phyloP scores from a whole-genome alignment of 2,113 vertebrate genomes.

The Montifringilla adamsi region DNA sequence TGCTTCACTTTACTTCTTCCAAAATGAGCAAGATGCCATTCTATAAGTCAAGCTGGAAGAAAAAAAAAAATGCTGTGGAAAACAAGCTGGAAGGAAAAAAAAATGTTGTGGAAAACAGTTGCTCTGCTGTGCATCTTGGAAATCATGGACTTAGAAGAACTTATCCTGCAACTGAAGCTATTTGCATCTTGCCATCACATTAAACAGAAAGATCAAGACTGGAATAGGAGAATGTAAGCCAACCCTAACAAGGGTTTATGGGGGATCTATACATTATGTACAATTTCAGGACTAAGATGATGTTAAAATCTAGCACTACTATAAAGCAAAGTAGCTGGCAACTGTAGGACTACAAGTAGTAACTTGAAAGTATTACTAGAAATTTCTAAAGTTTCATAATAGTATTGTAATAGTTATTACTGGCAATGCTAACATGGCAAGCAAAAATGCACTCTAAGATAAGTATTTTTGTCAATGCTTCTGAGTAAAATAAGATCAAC shows the following conservation, averaged over 20 bases:
- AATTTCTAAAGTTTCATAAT: neutral
- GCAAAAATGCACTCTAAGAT: neutral
- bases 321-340: neutral
- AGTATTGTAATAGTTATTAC: neutral
- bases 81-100: too few species aligned
- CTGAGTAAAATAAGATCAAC: conserved; percentile 50
- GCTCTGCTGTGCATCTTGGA: neutral
- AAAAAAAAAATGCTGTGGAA: neutral
- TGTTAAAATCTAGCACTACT: neutral
- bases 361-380: neutral
- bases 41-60: conserved; percentile 16
- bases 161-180: neutral
- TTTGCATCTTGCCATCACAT: neutral
- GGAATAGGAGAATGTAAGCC: neutral
- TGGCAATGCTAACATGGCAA: conserved; percentile 18
- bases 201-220: neutral
- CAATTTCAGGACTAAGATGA: neutral
- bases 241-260: neutral
- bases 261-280: neutral
- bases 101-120: neutral
- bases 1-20: conserved; percentile 47
- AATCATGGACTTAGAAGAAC: neutral
- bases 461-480: conserved; percentile 34
- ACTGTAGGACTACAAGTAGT: neutral
- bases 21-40: conserved; percentile 38